These are phyloP conservation scores for Netelia melanura DNA, from an alignment of 2,888 invertebrate genomes.

Conservation along the genomic window DNA sequence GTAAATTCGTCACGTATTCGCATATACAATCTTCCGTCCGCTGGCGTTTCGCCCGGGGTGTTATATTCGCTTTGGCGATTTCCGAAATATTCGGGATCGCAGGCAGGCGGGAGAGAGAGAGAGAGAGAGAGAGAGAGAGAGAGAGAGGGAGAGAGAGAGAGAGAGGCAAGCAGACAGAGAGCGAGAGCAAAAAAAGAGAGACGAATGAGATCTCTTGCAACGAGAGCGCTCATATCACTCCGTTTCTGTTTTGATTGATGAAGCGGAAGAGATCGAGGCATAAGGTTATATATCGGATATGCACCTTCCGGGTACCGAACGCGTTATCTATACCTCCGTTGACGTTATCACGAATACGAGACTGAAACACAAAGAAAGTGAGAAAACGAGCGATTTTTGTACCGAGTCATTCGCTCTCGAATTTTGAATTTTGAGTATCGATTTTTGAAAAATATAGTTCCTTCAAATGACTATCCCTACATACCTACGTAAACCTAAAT, in stretches of 20 bases:
- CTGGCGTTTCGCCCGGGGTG: slow-evolving; percentile 57
- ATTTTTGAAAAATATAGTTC: slow-evolving; percentile 8
- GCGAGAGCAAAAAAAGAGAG: slow-evolving; percentile 24
- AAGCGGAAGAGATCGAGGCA: slow-evolving; percentile 65
- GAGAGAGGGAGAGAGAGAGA: neutral
- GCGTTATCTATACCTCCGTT: slow-evolving; percentile 53
- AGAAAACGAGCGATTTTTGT: slow-evolving; percentile 33
- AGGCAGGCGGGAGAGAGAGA: neutral
- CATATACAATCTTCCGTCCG: slow-evolving; percentile 44
- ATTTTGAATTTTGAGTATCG: slow-evolving; percentile 26
- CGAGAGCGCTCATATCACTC: slow-evolving; percentile 18
- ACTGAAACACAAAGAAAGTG: slow-evolving; percentile 32
- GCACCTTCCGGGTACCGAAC: slow-evolving; percentile 43
- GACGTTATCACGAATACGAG: slow-evolving; percentile 58
- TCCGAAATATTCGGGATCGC: slow-evolving; percentile 6
- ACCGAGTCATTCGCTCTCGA: slow-evolving; percentile 22
- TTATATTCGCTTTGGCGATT: slow-evolving; percentile 45
- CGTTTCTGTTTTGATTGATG: slow-evolving; percentile 64
- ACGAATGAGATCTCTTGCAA: slow-evolving; percentile 58
- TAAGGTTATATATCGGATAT: slow-evolving; percentile 56
- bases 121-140: neutral
- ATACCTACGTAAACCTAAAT: neutral
- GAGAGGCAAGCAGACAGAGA: slow-evolving; percentile 1
- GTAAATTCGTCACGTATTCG: slow-evolving; percentile 57
- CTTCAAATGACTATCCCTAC: slow-evolving; percentile 16